phyloP scores from a whole-genome alignment of 2,888 invertebrate genomes.

The Agrochola litura region DNA sequence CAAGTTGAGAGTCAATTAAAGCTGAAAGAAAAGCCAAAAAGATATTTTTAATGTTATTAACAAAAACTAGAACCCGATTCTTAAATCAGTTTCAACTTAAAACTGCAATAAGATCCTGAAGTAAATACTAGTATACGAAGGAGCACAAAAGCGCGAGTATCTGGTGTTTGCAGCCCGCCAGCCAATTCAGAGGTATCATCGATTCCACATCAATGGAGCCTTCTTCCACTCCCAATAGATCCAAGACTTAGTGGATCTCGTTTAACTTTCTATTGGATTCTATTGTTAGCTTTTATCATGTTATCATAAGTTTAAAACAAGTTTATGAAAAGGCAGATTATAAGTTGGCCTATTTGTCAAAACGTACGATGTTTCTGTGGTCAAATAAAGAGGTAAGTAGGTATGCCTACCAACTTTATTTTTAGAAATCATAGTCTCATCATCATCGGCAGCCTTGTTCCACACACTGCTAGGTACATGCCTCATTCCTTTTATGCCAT shows the following conservation, averaged over 20 bases:
- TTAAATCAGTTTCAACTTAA: not conserved
- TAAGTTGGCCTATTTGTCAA: not conserved
- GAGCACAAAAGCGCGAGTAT: constrained; percentile 53
- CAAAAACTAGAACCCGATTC: not conserved
- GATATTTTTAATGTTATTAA: not conserved
- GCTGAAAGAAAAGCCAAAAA: not conserved
- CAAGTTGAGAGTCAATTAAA: not conserved
- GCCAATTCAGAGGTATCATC: constrained; percentile 60
- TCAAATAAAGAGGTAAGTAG: not conserved
- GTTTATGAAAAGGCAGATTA: constrained; percentile 6
- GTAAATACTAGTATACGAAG: constrained; percentile 50
- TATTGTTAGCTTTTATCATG: constrained; percentile 43
- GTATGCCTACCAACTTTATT: not conserved
- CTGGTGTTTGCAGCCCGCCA: constrained; percentile 59
- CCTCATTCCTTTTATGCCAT: not conserved
- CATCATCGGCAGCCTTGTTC: not conserved
- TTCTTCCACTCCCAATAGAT: constrained; percentile 53
- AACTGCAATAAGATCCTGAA: constrained; percentile 45
- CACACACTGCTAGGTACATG: not conserved
- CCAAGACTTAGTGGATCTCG: constrained; percentile 53
- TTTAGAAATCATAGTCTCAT: not conserved
- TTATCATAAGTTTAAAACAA: constrained; percentile 44
- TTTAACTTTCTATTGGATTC: constrained; percentile 56
- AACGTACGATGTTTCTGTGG: not conserved
- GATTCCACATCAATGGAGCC: constrained; percentile 64